Conservation (phyloP, 1,140 invertebrate species). For the Rhopalosiphum maidis region DNA sequence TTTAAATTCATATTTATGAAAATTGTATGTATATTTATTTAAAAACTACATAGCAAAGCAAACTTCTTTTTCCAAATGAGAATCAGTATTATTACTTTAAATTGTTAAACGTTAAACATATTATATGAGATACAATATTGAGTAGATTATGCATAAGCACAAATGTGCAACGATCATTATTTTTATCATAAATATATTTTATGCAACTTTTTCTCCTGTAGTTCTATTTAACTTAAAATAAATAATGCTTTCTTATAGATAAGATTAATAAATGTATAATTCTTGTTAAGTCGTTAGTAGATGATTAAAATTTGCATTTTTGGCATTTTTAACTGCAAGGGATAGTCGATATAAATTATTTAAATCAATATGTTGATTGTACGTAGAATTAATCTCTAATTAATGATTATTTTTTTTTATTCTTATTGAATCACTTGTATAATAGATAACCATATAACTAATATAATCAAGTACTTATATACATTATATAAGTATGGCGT, state of each 20-base stretch:
- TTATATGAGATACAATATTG: no score
- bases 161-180: no score
- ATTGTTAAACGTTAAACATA: no score
- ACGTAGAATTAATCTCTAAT: background rate
- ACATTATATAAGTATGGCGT: background rate
- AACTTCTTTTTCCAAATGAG: no score
- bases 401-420: background rate
- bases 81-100: no score
- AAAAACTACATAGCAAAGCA: no score
- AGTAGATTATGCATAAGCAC: no score
- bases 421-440: background rate
- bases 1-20: no score
- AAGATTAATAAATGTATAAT: background rate
- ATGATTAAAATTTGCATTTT: constrained; percentile 18
- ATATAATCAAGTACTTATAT: background rate
- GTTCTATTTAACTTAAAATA: background rate
- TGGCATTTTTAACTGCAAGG: background rate
- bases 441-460: background rate
- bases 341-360: background rate
- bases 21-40: no score
- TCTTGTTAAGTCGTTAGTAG: background rate
- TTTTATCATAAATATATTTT: no score
- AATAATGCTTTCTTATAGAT: background rate
- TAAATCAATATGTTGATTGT: background rate
- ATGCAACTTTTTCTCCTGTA: background rate